Conservation (phyloP, 1,140 invertebrate species). For the Bombus vancouverensis region DNA sequence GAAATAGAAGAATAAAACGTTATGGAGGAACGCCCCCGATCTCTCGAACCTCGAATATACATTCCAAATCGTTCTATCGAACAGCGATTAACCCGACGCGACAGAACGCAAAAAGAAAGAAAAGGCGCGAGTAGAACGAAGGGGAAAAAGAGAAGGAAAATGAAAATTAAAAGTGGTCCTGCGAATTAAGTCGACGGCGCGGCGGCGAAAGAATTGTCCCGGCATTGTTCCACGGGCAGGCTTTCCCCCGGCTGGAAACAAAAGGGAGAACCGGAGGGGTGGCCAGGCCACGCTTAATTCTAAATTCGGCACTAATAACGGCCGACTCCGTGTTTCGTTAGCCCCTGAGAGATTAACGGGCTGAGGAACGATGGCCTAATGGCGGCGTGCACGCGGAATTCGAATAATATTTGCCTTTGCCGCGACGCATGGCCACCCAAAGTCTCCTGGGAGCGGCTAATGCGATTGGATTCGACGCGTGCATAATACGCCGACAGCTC, state of each 20-base stretch:
- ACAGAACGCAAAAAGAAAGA: neutral
- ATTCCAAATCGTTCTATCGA: constrained; percentile 27
- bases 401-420: constrained; percentile 71
- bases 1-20: neutral
- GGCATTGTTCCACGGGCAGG: constrained; percentile 54
- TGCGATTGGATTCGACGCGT: constrained; percentile 58
- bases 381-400: constrained; percentile 62
- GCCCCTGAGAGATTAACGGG: constrained; percentile 64
- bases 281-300: constrained; percentile 58
- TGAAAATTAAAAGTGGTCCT: constrained; percentile 50
- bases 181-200: constrained; percentile 56
- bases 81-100: constrained; percentile 32
- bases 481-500: constrained; percentile 29
- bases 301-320: constrained; percentile 71
- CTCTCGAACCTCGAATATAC: neutral
- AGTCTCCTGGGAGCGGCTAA: constrained; percentile 61
- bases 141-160: neutral
- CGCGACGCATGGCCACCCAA: constrained; percentile 44
- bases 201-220: constrained; percentile 59
- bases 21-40: neutral
- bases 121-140: neutral
- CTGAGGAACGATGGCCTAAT: constrained; percentile 56
- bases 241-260: constrained; percentile 54
- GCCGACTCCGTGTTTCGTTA: constrained; percentile 63
- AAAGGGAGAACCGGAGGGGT: constrained; percentile 33